Percentiles rank a stretch among this genome's conserved stretches.
Conservation (phyloP, 2,113 vertebrate genomes). For the Desmodus rotundus region DNA sequence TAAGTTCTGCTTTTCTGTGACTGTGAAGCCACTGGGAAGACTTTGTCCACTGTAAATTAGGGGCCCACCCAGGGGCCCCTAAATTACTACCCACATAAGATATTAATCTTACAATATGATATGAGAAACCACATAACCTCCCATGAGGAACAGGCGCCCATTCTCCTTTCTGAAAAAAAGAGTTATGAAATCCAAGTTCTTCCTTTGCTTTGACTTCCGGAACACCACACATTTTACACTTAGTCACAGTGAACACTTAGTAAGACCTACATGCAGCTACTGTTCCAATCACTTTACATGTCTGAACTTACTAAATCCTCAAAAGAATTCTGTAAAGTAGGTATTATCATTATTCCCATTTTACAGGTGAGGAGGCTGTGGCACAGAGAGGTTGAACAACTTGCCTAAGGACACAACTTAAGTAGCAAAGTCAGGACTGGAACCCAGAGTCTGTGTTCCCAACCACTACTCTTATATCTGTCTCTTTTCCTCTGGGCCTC, state of each 20-base stretch:
- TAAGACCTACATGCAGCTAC: background rate
- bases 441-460: background rate
- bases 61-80: background rate
- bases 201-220: slow-evolving; percentile 21
- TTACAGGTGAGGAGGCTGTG: background rate
- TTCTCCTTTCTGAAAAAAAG: background rate
- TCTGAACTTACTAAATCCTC: background rate
- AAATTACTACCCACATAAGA: background rate
- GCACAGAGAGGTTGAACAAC: background rate
- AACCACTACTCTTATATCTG: background rate
- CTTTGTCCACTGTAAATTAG: background rate
- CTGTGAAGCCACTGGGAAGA: background rate
- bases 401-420: background rate
- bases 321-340: background rate
- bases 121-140: background rate
- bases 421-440: background rate
- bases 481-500: background rate
- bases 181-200: background rate
- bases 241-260: background rate
- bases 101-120: background rate
- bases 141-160: background rate
- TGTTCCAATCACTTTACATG: background rate
- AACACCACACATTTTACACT: background rate
- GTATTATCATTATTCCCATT: background rate
- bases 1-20: background rate